Evolutionary conservation across 2,113 vertebrate species (phyloP).

Genomic region (Martes martes): DNA sequence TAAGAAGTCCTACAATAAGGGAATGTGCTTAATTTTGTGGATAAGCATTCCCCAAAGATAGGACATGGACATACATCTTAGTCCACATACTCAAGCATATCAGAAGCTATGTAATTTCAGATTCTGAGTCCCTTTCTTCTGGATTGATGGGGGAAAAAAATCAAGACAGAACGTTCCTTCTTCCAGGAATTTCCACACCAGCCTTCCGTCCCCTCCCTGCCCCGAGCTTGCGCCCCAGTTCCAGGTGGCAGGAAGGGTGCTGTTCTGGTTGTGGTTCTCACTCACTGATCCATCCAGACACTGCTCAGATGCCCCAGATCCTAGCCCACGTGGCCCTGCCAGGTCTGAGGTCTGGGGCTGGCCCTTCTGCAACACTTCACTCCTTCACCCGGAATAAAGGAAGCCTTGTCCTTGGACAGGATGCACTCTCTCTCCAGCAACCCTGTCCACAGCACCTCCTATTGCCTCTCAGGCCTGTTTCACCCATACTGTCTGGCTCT

Average conservation of each 20-base stretch:
- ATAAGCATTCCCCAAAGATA: neutral
- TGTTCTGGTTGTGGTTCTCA: neutral
- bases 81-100: neutral
- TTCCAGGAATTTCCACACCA: neutral
- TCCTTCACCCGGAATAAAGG: neutral
- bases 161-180: neutral
- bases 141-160: neutral
- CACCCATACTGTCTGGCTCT: neutral
- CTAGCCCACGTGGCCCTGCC: neutral
- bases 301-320: neutral
- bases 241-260: neutral
- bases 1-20: neutral
- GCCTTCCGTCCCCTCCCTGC: accelerated
- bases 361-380: neutral
- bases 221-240: no score
- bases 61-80: neutral
- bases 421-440: neutral
- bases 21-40: neutral
- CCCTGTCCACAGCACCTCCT: neutral
- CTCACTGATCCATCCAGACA: neutral
- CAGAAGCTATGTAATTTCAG: neutral
- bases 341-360: neutral
- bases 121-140: neutral
- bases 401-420: neutral
- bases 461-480: neutral